Conservation (phyloP, 2,113 vertebrate genomes). For the Alces alces region DNA sequence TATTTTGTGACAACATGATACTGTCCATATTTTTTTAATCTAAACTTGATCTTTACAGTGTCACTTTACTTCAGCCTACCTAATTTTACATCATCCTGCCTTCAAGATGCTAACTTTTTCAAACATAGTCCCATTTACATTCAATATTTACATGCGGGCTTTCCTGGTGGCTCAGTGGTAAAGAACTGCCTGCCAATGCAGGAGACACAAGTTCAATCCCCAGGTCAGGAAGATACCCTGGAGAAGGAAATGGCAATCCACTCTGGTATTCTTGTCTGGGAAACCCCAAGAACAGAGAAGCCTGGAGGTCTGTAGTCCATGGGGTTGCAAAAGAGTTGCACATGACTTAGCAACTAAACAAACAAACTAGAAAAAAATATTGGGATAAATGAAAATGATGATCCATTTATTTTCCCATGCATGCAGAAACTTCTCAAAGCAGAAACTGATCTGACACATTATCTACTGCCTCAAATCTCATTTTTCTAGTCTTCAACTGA, state of each 20-base stretch:
- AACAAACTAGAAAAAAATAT: neutral
- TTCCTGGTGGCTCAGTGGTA: neutral
- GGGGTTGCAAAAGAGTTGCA: neutral
- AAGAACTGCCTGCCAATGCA: neutral
- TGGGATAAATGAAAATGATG: neutral
- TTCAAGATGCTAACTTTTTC: neutral
- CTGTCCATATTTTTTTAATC: neutral
- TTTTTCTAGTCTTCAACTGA: neutral
- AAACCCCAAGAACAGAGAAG: neutral
- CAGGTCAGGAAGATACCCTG: neutral
- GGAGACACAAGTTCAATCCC: neutral
- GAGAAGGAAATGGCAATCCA: neutral
- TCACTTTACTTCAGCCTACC: neutral
- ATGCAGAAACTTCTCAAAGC: neutral
- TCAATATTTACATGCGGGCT: neutral
- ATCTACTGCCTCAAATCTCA: neutral
- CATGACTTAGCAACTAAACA: neutral
- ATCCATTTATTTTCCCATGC: neutral
- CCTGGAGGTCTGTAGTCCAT: neutral
- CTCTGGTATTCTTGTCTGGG: neutral
- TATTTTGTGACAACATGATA: neutral
- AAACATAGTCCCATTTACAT: neutral
- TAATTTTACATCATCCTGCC: neutral
- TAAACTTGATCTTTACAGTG: neutral
- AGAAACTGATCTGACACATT: neutral